Base-by-base conservation (phyloP, 2,888 invertebrate species). In the Tenthredo scrophulariae region DNA sequence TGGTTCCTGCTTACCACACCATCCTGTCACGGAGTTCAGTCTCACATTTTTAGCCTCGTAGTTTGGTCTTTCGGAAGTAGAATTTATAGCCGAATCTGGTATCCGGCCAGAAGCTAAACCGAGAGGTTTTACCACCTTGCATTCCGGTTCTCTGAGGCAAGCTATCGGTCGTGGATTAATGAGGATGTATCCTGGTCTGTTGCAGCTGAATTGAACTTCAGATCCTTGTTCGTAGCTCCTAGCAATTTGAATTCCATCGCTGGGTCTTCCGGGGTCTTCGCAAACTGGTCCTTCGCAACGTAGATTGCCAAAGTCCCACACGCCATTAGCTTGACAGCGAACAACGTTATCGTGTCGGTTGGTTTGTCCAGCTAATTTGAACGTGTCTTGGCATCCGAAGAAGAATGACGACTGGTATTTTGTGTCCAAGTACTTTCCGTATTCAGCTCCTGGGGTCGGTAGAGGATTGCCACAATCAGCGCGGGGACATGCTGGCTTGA, bases 221-320 rank as follows among this genome's bases (percentile, higher is more conserved):
- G 98, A 98, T 26, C 98, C 96, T 94, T 98, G 97, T 91, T 97
- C 97, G 89, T 97, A 97, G 90, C 97, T 97, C 91, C 96, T 95
- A 0, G 98, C 95, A 62, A 97, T 94, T 94, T 99, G 98, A 87
- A 95, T 95, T 33, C 99, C 99, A 93, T 99, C 99, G 86, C 97
- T 97, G 0, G 99, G 99, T 90, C 98, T 95, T 0, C 98, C 98
- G 0, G 99, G 99, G 93, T 99, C 99, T 93, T 98, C 97, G 92
- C 99, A 99, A 1, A 99, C 98, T 3, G 99, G 99, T 29, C 99
- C 99, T 94, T 99, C 98, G 91, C 99, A 99, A 84, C 98, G 95
- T 80, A 99, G 94, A 92, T 98, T 98, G 43, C 99, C 99, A 92
- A 99, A 98, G 94, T 99, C 99, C 99, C 99, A 99, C 86, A 97